Conservation (phyloP, 30 jellyfish, hydroid and myxozoan species). For the Phacellophora camtschatica region DNA sequence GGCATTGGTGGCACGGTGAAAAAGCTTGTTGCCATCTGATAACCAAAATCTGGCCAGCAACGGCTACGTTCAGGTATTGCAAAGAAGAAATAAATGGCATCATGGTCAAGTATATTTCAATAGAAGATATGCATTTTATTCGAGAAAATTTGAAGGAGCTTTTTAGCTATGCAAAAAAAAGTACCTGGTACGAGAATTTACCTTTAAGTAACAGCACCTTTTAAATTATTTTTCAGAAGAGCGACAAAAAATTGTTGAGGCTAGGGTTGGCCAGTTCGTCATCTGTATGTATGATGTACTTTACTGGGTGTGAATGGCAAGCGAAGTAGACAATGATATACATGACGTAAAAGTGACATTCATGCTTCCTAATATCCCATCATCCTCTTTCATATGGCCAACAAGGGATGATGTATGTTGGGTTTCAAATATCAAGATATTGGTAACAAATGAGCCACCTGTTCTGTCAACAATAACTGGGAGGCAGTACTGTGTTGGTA, state of each 20-base stretch:
- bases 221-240: neutral
- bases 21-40: constrained; percentile 1
- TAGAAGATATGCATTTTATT: neutral
- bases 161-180: constrained; percentile 4
- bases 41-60: constrained; percentile 2
- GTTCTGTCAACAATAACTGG: neutral
- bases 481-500: neutral
- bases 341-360: neutral
- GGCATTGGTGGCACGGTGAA: constrained; percentile 77
- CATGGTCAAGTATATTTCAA: neutral
- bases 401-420: neutral
- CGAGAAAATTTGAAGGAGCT: neutral
- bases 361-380: neutral
- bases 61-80: constrained; percentile 19
- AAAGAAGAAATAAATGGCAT: constrained; percentile 5
- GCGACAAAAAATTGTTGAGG: neutral
- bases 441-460: neutral
- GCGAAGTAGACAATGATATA: neutral
- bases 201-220: constrained; percentile 54
- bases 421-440: neutral
- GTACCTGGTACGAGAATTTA: constrained; percentile 57
- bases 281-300: constrained; percentile 3
- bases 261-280: neutral
- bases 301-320: constrained; percentile 13
- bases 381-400: neutral